Percentiles rank a stretch among this genome's conserved stretches.
phyloP scores from a whole-genome alignment of 2,113 vertebrate species.

The Prietella phreatophila region DNA sequence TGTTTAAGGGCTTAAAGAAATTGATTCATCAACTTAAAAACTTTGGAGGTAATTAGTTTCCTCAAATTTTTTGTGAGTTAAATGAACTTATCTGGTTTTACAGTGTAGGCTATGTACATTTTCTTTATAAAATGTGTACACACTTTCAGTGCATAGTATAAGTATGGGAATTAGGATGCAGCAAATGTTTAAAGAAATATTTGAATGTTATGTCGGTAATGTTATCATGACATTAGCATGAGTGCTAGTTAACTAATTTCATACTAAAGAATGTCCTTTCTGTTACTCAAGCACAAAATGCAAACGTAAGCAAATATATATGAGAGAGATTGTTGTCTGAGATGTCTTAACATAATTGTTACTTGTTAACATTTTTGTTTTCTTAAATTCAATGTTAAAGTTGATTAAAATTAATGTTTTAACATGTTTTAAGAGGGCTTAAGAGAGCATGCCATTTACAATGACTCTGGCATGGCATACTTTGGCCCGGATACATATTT shows the following conservation, averaged over 20 bases:
- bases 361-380: background rate
- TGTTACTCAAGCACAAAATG: background rate
- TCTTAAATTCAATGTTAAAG: background rate
- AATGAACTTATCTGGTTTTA: too few relatives aligned
- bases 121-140: too few relatives aligned
- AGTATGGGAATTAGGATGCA: too few relatives aligned
- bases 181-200: background rate
- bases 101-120: too few relatives aligned
- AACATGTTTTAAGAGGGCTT: background rate
- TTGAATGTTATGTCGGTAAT: background rate
- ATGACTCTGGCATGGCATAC: background rate
- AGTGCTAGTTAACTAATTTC: background rate
- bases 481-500: conserved; percentile 3
- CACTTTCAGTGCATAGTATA: too few relatives aligned
- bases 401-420: background rate
- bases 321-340: background rate
- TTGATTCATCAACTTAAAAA: too few relatives aligned
- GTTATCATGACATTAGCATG: background rate
- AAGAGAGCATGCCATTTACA: background rate
- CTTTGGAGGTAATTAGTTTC: too few relatives aligned
- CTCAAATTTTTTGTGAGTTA: too few relatives aligned
- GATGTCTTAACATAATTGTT: background rate
- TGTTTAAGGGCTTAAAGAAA: too few relatives aligned
- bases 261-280: background rate
- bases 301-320: background rate